Base-by-base conservation (phyloP, 2,797 vertebrate species). In the Syndactyla subalaris region DNA sequence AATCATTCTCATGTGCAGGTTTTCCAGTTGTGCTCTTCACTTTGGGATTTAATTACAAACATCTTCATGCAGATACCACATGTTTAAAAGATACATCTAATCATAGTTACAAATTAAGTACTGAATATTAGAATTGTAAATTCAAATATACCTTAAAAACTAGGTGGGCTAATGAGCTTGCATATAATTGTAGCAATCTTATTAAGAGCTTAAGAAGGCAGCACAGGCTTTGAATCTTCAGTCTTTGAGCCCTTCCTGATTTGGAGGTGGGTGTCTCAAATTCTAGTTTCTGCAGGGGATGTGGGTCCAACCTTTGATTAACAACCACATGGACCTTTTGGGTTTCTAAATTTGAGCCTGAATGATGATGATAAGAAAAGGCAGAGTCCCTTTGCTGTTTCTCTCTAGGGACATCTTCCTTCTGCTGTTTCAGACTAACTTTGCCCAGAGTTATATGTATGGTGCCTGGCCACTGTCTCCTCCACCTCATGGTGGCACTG, bases 1-100 rank as follows among this genome's bases (percentile, higher is more conserved):
- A 92, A 95, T 95, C 66, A 88, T 78, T 92, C 54, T 88, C 94
- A 91, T 73, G 48, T 92, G 91, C 77, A 93, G 72, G 74, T 66
- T 83, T 95, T 90, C 51, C 51, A 88, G 39, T 80, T 46, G 81
- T 46, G 71, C 62, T 76, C 63, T 70, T 94, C 88, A 67, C 76
- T 87, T 85, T 39, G 57, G 74, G 70, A 88, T 91, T 95, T 86
- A 81, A 88, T 88, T 90, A 82, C 71, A 73, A 39, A 52, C 9
- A 66, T 77, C 52, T 86, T 88, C 34, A 54, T 1, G 11, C 20
- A 85, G 58, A 75, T 54, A 85, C 34, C 55, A 36, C 30, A 57
- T 61, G 59, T 92, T 71, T 86, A 61, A 89, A 93, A 92, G 76
- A 86, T 61, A 73, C 76, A 73, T 75, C 89, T 84, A 85, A 83